Evolutionary conservation across 2,113 vertebrate species (phyloP).

Genomic region (Pachyramphus minor): DNA sequence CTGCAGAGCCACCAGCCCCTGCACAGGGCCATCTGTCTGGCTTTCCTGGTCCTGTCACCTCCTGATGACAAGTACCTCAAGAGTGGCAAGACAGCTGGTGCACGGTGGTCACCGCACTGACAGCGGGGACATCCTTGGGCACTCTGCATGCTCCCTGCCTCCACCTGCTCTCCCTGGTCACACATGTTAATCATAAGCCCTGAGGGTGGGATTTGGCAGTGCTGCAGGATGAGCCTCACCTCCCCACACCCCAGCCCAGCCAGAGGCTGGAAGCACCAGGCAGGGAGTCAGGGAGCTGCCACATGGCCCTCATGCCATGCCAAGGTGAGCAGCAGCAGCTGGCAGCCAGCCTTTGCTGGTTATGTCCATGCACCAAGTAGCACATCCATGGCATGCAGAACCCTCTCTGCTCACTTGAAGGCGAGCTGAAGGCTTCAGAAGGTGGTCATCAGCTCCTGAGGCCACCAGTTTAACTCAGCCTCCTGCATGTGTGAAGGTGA

Average conservation of each 20-base stretch:
- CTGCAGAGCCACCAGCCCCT: not conserved
- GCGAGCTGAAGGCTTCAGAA: not conserved
- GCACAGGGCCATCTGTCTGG: not conserved
- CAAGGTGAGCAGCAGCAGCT: not conserved
- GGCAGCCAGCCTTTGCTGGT: not conserved
- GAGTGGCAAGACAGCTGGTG: not conserved
- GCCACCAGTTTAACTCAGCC: not conserved
- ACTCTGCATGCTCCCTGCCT: rapidly evolving
- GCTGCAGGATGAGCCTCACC: not conserved
- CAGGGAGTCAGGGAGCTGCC: not conserved
- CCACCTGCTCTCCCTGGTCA: not conserved
- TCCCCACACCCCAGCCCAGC: not conserved
- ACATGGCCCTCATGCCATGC: rapidly evolving
- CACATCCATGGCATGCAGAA: rapidly evolving
- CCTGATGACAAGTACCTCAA: not conserved
- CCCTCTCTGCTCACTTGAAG: not conserved
- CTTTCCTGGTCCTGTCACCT: rapidly evolving
- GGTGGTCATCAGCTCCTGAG: not conserved
- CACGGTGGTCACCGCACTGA: rapidly evolving
- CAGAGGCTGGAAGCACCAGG: not conserved
- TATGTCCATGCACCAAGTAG: rapidly evolving
- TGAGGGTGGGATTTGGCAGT: not conserved
- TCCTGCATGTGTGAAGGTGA: not conserved
- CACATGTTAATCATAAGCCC: not conserved
- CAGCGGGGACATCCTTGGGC: rapidly evolving